Conservation (phyloP, 2,888 invertebrate genomes). For the Trichogramma dendrolimi region DNA sequence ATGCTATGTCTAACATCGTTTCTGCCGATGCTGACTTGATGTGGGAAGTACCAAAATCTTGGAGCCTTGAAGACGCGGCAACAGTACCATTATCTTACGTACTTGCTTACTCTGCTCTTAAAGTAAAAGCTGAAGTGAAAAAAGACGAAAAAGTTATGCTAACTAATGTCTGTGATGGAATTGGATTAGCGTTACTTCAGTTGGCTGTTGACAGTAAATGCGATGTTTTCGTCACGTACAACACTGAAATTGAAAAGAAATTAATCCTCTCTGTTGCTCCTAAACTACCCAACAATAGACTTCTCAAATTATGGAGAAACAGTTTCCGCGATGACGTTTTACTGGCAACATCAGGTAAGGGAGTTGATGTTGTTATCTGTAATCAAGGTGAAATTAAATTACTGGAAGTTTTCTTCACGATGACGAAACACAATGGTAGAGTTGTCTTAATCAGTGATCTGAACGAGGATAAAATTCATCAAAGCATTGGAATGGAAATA, state of each 20-base stretch:
- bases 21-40: slow-evolving; percentile 50
- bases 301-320: slow-evolving; percentile 78
- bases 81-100: slow-evolving; percentile 64
- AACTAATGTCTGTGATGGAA: slow-evolving; percentile 56
- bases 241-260: slow-evolving; percentile 54
- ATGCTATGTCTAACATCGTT: slow-evolving; percentile 56
- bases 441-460: slow-evolving; percentile 56
- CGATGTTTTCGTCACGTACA: slow-evolving; percentile 61
- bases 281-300: slow-evolving; percentile 58
- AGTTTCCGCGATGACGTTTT: slow-evolving; percentile 81
- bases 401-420: slow-evolving; percentile 62
- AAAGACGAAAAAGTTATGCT: slow-evolving; percentile 51
- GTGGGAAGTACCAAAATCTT: slow-evolving; percentile 59
- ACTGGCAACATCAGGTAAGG: slow-evolving; percentile 54
- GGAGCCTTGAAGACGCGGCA: slow-evolving; percentile 63
- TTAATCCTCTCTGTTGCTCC: slow-evolving; percentile 57
- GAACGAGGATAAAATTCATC: slow-evolving; percentile 48
- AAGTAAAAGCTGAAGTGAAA: slow-evolving; percentile 56
- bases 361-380: slow-evolving; percentile 65
- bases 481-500: slow-evolving; percentile 49
- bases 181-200: slow-evolving; percentile 67
- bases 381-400: slow-evolving; percentile 70
- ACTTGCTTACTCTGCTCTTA: slow-evolving; percentile 61
- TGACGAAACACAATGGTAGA: slow-evolving; percentile 46
- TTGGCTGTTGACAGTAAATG: slow-evolving; percentile 59